Percentiles rank a stretch among this genome's conserved stretches.
Evolutionary conservation across 2,888 invertebrate species (phyloP).

Genomic region (Lucinisca nassula): DNA sequence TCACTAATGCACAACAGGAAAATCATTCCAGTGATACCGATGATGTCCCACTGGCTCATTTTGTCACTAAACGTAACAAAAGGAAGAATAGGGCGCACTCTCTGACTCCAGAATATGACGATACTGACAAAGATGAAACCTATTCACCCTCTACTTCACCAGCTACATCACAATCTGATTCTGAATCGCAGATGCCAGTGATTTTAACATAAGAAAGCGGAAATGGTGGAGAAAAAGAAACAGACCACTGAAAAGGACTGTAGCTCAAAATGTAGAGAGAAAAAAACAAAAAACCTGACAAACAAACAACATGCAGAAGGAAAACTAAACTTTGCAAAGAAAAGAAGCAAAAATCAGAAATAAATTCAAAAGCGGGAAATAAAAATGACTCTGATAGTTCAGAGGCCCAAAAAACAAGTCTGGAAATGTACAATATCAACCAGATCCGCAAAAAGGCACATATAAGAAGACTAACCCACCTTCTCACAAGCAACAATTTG

Average conservation of each 20-base stretch:
- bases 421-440: not conserved
- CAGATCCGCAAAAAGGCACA: not conserved
- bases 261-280: not conserved
- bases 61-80: too few species aligned
- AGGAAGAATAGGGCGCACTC: not conserved
- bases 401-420: not conserved
- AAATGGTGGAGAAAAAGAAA: not conserved
- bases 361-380: not conserved
- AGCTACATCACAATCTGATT: not conserved
- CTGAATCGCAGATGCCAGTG: not conserved
- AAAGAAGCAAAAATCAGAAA: not conserved
- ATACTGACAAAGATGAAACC: not conserved
- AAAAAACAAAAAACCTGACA: not conserved
- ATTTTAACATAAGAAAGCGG: not conserved
- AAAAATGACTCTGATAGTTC: not conserved
- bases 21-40: too few species aligned
- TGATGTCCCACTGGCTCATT: too few species aligned
- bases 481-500: conserved; percentile 1
- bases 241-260: not conserved
- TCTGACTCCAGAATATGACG: not conserved
- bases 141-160: not conserved
- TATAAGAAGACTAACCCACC: not conserved
- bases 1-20: too few species aligned
- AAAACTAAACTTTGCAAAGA: not conserved
- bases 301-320: not conserved